Percentiles rank a stretch among this genome's conserved stretches.
Conservation (phyloP, 2,888 invertebrate species). For the Argynnis bischoffii region DNA sequence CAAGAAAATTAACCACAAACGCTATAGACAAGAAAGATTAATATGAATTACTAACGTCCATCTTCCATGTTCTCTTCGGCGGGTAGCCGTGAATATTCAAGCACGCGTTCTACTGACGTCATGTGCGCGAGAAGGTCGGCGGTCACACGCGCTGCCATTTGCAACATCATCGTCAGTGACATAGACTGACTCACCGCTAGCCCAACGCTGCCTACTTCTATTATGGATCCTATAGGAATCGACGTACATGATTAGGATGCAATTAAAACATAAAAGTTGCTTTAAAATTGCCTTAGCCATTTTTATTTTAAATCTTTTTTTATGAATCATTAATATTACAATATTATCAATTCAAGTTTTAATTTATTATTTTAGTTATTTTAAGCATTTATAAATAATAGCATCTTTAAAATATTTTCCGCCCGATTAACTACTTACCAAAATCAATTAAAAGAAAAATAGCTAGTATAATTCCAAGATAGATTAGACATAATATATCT, state of each 20-base stretch:
- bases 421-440: conserved; percentile 64
- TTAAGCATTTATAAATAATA: no score
- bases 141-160: conserved; percentile 92
- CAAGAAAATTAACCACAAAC: no score
- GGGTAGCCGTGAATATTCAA: conserved; percentile 88
- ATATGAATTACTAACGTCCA: conserved; percentile 57
- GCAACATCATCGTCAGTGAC: conserved; percentile 82
- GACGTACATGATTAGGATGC: not conserved
- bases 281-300: no score
- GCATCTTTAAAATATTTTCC: no score
- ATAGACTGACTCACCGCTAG: conserved; percentile 85
- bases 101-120: conserved; percentile 89
- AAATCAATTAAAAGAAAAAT: conserved; percentile 83
- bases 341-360: no score
- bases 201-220: conserved; percentile 82
- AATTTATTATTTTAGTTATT: no score
- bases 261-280: not conserved
- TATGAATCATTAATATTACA: no score
- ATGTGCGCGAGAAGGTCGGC: conserved; percentile 85
- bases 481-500: conserved; percentile 86
- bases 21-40: not conserved
- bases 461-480: conserved; percentile 84
- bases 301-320: not conserved
- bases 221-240: conserved; percentile 49
- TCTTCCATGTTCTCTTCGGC: conserved; percentile 61